phyloP scores from a whole-genome alignment of 2,113 vertebrate species.

The Osmerus mordax region DNA sequence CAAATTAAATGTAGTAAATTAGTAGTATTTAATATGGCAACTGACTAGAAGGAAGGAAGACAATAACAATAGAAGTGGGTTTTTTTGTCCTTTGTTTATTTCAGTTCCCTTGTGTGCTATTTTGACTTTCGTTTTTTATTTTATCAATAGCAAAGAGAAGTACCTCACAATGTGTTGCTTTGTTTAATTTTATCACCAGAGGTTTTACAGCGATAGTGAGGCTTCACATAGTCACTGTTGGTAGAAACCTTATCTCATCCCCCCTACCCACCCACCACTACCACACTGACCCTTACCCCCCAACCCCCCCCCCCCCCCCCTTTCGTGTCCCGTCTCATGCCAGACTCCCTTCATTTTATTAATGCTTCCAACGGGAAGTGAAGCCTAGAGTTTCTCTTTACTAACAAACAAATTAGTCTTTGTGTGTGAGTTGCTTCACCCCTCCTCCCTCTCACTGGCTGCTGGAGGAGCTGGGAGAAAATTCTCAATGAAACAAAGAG shows the following conservation, averaged over 20 bases:
- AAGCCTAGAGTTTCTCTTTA: slow-evolving; percentile 72
- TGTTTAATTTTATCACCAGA: slow-evolving; percentile 23
- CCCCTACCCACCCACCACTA: neutral
- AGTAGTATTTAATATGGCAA: slow-evolving; percentile 58
- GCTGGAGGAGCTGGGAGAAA: slow-evolving; percentile 64
- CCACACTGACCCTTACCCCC: slow-evolving; percentile 22
- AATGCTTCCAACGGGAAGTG: slow-evolving; percentile 73
- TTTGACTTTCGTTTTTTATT: neutral
- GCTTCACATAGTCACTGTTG: slow-evolving; percentile 34
- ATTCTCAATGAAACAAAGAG: slow-evolving; percentile 75
- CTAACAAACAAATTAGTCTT: slow-evolving; percentile 80
- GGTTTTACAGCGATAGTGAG: slow-evolving; percentile 25
- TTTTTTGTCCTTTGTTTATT: slow-evolving; percentile 26
- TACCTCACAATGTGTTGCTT: slow-evolving; percentile 8
- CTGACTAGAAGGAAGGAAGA: slow-evolving; percentile 44
- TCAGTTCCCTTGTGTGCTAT: slow-evolving; percentile 18
- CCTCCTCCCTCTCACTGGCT: slow-evolving; percentile 58
- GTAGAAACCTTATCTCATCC: slow-evolving; percentile 46
- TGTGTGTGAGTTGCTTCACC: slow-evolving; percentile 68
- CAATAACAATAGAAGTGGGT: slow-evolving; percentile 29
- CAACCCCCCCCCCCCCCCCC: neutral
- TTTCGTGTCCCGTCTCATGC: slow-evolving; percentile 34
- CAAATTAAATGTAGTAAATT: slow-evolving; percentile 64
- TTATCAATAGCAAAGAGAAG: slow-evolving; percentile 3
- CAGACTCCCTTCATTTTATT: slow-evolving; percentile 66